Percentiles rank a stretch among this genome's conserved stretches.
Conservation (phyloP, 2,113 vertebrate genomes). For the Hiodon tergisus region DNA sequence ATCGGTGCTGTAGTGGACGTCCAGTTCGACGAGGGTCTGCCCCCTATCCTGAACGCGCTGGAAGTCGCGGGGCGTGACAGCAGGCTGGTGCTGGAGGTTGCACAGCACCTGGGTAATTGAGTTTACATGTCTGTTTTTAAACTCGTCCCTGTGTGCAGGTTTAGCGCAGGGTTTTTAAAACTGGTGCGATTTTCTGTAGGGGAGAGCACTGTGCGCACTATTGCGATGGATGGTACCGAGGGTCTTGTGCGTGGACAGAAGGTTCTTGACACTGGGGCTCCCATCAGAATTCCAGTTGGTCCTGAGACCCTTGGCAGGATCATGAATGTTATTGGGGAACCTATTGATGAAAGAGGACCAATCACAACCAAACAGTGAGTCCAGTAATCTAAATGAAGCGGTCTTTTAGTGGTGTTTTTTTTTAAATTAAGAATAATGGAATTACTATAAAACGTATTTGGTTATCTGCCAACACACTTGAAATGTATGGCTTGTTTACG, state of each 20-base stretch:
- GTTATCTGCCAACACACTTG: too few species aligned
- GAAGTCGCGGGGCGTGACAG: conserved; percentile 83
- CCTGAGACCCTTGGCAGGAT: conserved; percentile 93
- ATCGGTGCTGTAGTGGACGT: conserved; percentile 97
- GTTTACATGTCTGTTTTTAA: neutral
- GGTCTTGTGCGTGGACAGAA: conserved; percentile 93
- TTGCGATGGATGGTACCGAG: conserved; percentile 97
- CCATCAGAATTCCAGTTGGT: conserved; percentile 94
- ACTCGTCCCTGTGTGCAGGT: neutral
- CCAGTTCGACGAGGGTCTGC: conserved; percentile 92
- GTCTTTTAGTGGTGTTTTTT: neutral
- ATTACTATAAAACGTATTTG: too few species aligned
- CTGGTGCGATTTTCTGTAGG: conserved; percentile 55
- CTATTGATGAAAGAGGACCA: conserved; percentile 93
- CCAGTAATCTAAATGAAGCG: neutral
- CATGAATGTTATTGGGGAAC: conserved; percentile 98
- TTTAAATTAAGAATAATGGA: neutral
- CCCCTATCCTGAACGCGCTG: conserved; percentile 91
- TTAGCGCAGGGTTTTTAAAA: neutral
- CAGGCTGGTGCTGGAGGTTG: conserved; percentile 91
- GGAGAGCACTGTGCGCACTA: conserved; percentile 92
- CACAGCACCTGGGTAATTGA: conserved; percentile 87
- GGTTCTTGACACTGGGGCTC: conserved; percentile 87
- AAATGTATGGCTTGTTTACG: too few species aligned
- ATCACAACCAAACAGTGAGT: conserved; percentile 92